phyloP scores from a whole-genome alignment of 2,797 vertebrate genomes.

The Typhlichthys subterraneus region DNA sequence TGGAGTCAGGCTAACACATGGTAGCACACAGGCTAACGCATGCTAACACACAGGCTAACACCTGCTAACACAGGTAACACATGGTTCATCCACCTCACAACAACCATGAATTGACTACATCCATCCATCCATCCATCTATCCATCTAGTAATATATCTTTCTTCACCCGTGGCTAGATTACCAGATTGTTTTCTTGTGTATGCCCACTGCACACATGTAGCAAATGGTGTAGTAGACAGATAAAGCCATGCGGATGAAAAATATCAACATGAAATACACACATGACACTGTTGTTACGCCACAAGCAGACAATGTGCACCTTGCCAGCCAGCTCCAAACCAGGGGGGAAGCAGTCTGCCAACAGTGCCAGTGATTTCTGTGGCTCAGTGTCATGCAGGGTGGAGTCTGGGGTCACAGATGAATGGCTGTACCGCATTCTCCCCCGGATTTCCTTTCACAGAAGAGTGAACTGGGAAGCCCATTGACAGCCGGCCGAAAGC shows the following conservation, averaged over 20 bases:
- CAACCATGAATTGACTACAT: conserved; percentile 35
- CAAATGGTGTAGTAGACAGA: no score
- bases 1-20: no score
- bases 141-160: no score
- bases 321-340: conserved; percentile 32
- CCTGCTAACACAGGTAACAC: conserved; percentile 14
- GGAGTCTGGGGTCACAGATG: conserved; percentile 51
- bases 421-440: conserved; percentile 23
- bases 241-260: no score
- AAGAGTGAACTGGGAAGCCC: conserved; percentile 35
- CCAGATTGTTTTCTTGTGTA: no score
- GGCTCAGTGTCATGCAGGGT: conserved; percentile 20
- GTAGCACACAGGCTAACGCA: no score
- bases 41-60: no score
- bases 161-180: no score
- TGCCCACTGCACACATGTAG: no score
- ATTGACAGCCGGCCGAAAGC: conserved; percentile 54
- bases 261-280: neutral
- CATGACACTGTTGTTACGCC: conserved; percentile 7
- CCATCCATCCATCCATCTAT: no score
- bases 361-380: conserved; percentile 45
- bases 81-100: conserved; percentile 18
- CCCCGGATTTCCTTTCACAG: conserved; percentile 44
- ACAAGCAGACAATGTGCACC: conserved; percentile 13
- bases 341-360: conserved; percentile 29